phyloP scores from a whole-genome alignment of 2,113 vertebrate species.

The Vombatus ursinus region DNA sequence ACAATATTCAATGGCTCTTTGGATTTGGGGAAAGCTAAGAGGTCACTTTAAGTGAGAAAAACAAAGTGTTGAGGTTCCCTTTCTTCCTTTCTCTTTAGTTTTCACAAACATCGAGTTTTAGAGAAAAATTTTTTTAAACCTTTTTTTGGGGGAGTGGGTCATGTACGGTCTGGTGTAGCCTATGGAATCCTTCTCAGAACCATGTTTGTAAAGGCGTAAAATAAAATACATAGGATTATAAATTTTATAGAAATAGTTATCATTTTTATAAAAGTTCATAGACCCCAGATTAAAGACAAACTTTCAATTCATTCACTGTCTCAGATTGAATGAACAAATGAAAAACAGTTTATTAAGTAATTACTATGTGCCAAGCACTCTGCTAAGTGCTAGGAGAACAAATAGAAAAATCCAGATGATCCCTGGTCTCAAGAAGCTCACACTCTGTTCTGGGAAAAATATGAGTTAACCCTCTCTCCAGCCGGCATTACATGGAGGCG shows the following conservation, averaged over 20 bases:
- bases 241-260: neutral
- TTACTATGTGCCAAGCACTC: neutral
- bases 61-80: neutral
- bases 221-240: neutral
- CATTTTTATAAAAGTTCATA: neutral
- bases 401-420: neutral
- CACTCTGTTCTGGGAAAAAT: neutral
- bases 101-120: neutral
- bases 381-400: neutral
- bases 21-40: neutral
- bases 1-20: neutral
- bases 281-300: neutral
- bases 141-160: neutral
- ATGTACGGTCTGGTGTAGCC: neutral
- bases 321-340: neutral
- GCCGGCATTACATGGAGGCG: slow-evolving; percentile 83
- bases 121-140: neutral
- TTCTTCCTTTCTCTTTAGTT: neutral
- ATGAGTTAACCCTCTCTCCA: slow-evolving; percentile 62
- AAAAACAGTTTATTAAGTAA: neutral
- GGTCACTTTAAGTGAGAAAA: neutral
- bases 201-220: neutral
- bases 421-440: neutral
- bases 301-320: neutral
- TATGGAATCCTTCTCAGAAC: neutral